Base-by-base conservation (phyloP, 2,797 vertebrate genomes). In the Sphaeramia orbicularis region DNA sequence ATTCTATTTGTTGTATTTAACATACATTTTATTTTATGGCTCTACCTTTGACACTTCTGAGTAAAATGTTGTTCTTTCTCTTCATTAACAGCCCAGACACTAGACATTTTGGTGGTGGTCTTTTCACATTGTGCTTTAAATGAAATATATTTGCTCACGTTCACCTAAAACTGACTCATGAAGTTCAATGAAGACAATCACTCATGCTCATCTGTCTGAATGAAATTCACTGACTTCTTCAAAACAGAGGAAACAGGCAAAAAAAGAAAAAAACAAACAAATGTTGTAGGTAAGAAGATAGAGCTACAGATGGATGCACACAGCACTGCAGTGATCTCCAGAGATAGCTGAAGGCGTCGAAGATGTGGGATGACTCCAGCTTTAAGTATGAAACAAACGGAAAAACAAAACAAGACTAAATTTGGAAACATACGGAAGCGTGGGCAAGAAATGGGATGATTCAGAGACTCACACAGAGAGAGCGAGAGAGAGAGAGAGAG, bases 361-460 rank as follows among this genome's bases (percentile, higher is more conserved):
- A 77, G 51, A 77, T 74, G 71, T 68, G 67, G 64, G 59, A 71
- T 55, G 0, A 44, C 53, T 79, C 74, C 81, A 76, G 74, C 36
- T 16, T 63, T 42, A 59, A 70, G 48, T 36, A 67, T 4, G 24
- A 66, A 63, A 59, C 32, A 32, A 58, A 61, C 51, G 13, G 36
- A 71, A 66, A 79, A 87, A 79, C 71, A 81, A 84, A 86, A 78
- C 41, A 65, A 38, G 37, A 36, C 80, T 86, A 85, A 83, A 89
- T 89, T 79, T 76, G 75, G 80, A 83, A 59, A 71, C 4, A 5
- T 43, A 59, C 32, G 14, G 78, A 86, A 79, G 81, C 44, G 76
- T 84, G 68, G 81, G 88, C 64, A 57, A 58, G 65, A 42, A 43
- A 70, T 38, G 21, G 36, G 73, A 83, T 87, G 83, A 90, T 78